Evolutionary conservation across 1,140 invertebrate genomes (phyloP), one percentile per base, ranked within the genome.

Genomic region (Drosophila sp.): DNA sequence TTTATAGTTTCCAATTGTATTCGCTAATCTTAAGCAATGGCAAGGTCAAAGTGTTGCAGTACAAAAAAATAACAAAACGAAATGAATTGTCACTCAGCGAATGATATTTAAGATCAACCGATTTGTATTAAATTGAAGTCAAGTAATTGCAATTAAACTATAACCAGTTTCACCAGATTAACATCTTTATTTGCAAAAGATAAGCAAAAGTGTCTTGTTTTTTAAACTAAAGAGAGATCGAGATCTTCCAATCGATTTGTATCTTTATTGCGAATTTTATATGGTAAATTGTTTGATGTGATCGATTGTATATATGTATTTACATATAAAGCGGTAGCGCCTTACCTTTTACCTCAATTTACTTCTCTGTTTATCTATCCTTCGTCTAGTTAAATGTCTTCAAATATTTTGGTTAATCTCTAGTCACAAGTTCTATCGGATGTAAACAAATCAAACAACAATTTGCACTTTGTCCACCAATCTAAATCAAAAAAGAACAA

Each of bases 391-490:
- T 38, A 23, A 11, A 30, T 50, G 25, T 68, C 54, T 41, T 35
- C 10, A 2, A 44, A 47, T 35, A 66, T 60, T 58, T 75, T 41
- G 8, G 7, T 81, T 5, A 41, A 27, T 29, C 35, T 60, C 56
- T 67, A 81, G 79, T 87, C 82, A 86, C 82, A 87, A 86, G 82
- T 72, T 86, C 61, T 87, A 58, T 63, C 47, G 47, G 47, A 72
- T 83, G 79, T 79, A 82, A 85, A 87, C 83, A 85, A 82, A 79
- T 82, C n/a, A 62, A 76, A 66, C 58, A 72, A 68, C 50, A 70
- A 66, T 62, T 60, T 86, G 82, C 41, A 86, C 83, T 86, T 86
- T 86, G 83, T 30, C 58, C 83, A 55, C 32, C 30, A 38, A 23
- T 35, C 44, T 47, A 47, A 47, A 47, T 7, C 44, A 47, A 47